Percentiles rank a stretch among this genome's conserved stretches.
Evolutionary conservation across 2,113 vertebrate genomes (phyloP).

Genomic region (Microcebus lehilahytsara): DNA sequence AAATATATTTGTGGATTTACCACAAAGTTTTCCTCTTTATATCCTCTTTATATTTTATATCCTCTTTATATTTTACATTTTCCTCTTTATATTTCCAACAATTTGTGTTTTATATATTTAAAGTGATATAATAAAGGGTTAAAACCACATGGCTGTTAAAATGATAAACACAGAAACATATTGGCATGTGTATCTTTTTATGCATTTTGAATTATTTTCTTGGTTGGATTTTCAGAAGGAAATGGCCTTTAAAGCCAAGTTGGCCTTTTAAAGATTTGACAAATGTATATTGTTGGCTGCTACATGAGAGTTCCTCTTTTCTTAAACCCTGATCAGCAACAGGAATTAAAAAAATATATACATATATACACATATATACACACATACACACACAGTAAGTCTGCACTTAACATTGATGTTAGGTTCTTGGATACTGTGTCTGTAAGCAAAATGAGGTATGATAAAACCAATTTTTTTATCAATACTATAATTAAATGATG

Average conservation of each 20-base stretch:
- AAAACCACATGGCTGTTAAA: not conserved
- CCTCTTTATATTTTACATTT: not conserved
- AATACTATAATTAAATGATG: not conserved
- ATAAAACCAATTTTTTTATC: not conserved
- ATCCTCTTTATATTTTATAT: not conserved
- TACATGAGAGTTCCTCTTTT: not conserved
- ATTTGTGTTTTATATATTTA: not conserved
- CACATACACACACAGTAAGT: not conserved
- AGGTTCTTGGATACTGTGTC: not conserved
- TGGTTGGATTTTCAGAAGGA: constrained; percentile 14
- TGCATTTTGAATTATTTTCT: constrained; percentile 10
- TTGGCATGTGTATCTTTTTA: not conserved
- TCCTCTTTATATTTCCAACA: not conserved
- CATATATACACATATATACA: not conserved
- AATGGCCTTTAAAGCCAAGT: not conserved
- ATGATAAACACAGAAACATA: not conserved
- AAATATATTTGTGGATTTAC: not conserved
- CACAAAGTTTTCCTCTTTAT: not conserved
- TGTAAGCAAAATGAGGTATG: not conserved
- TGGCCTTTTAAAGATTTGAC: not conserved
- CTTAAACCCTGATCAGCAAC: not conserved
- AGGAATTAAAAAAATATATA: no score
- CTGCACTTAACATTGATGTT: not conserved
- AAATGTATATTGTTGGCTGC: not conserved
- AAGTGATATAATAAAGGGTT: not conserved